A percentile compares a stretch with the other conserved stretches of the same genome.
phyloP scores from a whole-genome alignment of 2,797 vertebrate genomes.

The Hyperoplus lanceolatus region DNA sequence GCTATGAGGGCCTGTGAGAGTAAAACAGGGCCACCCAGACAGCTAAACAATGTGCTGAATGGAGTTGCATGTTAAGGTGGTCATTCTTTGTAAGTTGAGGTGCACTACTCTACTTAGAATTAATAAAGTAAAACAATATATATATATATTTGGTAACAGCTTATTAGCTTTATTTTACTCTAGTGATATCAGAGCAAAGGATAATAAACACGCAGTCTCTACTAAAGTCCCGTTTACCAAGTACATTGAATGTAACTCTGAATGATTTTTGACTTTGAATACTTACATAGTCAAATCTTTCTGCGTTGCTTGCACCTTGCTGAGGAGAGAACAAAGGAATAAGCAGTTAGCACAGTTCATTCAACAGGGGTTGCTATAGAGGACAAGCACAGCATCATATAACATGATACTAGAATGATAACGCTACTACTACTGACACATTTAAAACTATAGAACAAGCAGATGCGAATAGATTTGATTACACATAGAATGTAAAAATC shows the following conservation, averaged over 20 bases:
- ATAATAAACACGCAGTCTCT: neutral
- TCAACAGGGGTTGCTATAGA: slow-evolving; percentile 15
- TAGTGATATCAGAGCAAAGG: neutral
- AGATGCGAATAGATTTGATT: slow-evolving; percentile 42
- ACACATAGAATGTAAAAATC: slow-evolving; percentile 46
- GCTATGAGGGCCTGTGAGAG: too few relatives aligned
- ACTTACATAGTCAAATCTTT: slow-evolving; percentile 99
- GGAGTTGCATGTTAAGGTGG: too few relatives aligned
- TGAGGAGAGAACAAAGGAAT: slow-evolving; percentile 72
- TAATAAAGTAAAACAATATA: too few relatives aligned
- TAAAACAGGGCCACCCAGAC: too few relatives aligned
- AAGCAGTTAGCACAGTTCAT: slow-evolving; percentile 37
- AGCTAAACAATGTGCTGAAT: too few relatives aligned
- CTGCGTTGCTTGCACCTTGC: slow-evolving; percentile 96
- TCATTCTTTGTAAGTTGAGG: too few relatives aligned
- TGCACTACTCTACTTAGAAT: too few relatives aligned
- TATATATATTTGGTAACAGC: neutral
- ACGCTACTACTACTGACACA: slow-evolving; percentile 50
- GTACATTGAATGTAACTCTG: neutral
- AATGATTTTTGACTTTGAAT: neutral
- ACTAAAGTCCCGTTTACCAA: too few relatives aligned
- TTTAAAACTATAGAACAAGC: slow-evolving; percentile 64
- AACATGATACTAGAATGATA: slow-evolving; percentile 39
- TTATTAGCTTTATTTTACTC: neutral
- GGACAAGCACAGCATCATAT: slow-evolving; percentile 45